Evolutionary conservation across 2,113 vertebrate genomes (phyloP).

Genomic region (Cyphomyrus plagiostoma): DNA sequence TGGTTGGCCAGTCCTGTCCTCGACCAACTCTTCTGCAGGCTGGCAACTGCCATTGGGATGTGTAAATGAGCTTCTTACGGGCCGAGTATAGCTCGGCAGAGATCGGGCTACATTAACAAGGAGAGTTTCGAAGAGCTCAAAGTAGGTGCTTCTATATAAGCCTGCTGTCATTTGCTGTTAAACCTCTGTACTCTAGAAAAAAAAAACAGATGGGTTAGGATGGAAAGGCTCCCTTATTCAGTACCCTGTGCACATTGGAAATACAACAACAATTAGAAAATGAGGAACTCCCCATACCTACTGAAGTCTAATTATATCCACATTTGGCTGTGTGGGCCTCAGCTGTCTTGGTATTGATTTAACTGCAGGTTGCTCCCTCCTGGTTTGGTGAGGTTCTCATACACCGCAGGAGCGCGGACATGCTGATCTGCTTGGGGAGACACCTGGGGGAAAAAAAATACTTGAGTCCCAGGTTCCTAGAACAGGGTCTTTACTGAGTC

Average conservation of each 20-base stretch:
- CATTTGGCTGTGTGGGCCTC: constrained; percentile 48
- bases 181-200: neutral
- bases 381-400: constrained; percentile 12
- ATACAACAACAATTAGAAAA: constrained; percentile 54
- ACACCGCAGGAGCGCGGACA: constrained; percentile 9
- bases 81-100: neutral
- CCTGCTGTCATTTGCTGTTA: neutral
- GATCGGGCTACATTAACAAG: neutral
- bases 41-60: neutral
- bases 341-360: constrained; percentile 59
- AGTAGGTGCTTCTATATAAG: neutral
- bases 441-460: neutral
- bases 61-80: neutral
- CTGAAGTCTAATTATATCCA: constrained; percentile 56
- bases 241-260: constrained; percentile 31
- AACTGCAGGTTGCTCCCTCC: constrained; percentile 36
- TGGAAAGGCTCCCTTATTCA: neutral
- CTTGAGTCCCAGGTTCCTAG: neutral
- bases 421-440: neutral
- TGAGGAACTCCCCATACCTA: constrained; percentile 40
- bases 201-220: neutral
- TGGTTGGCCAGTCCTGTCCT: neutral
- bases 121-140: neutral
- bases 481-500: neutral
- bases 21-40: neutral